These are phyloP conservation scores for Diaprepes abbreviatus DNA, from an alignment of 2,888 invertebrate genomes.

Conservation along the genomic window DNA sequence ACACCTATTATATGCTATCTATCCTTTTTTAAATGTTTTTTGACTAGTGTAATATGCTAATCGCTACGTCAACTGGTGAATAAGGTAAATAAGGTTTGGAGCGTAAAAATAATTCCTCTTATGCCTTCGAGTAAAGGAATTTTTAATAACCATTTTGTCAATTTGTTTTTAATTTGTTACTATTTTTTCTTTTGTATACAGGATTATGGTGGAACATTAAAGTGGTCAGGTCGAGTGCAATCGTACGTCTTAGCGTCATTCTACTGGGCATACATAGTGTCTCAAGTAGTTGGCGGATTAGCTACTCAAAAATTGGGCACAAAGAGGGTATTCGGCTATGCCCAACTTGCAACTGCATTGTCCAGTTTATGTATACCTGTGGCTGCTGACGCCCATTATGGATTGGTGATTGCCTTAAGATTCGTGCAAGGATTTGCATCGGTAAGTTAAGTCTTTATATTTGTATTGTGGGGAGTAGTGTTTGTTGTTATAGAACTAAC, in stretches of 20 bases:
- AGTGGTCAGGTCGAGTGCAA: conserved; percentile 77
- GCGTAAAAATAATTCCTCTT: too few relatives aligned
- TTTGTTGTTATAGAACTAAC: not conserved
- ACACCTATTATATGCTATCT: too few relatives aligned
- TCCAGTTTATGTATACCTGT: conserved; percentile 78
- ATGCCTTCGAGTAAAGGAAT: too few relatives aligned
- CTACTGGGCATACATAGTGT: conserved; percentile 81
- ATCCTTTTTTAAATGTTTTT: too few relatives aligned
- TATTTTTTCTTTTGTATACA: too few relatives aligned
- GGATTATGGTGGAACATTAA: conserved; percentile 72
- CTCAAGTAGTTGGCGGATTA: conserved; percentile 78
- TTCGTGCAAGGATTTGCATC: conserved; percentile 80
- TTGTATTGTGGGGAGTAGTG: not conserved
- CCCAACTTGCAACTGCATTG: conserved; percentile 77
- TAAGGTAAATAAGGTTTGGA: too few relatives aligned
- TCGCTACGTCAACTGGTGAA: too few relatives aligned
- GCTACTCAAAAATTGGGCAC: conserved; percentile 80
- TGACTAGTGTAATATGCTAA: too few relatives aligned
- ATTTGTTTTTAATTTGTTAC: too few relatives aligned
- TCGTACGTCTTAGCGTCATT: conserved; percentile 77
- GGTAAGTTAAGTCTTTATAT: conserved; percentile 64
- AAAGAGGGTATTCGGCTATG: conserved; percentile 79
- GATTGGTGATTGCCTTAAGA: conserved; percentile 73
- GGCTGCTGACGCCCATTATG: conserved; percentile 75
- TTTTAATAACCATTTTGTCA: too few relatives aligned